Percentiles rank a stretch among this genome's conserved stretches.
These are phyloP conservation scores for Cathartes aura DNA, from an alignment of 2,113 vertebrate genomes.

Conservation along the genomic window DNA sequence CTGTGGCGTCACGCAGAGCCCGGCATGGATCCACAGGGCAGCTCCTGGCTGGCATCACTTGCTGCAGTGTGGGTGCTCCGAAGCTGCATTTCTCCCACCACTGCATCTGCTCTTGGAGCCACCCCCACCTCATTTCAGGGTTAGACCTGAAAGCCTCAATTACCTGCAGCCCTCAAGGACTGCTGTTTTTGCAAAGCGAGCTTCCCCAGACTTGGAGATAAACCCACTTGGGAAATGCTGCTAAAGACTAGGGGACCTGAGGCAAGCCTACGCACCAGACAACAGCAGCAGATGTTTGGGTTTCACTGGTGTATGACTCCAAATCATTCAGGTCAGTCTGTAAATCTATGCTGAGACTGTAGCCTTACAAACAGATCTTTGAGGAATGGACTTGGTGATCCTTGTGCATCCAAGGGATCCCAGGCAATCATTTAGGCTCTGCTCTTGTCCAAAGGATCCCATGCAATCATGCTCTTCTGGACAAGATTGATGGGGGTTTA, in stretches of 20 bases:
- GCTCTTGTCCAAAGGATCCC: not conserved
- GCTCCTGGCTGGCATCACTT: not conserved
- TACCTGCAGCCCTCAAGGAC: not conserved
- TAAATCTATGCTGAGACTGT: not conserved
- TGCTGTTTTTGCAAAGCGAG: not conserved
- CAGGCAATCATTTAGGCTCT: not conserved
- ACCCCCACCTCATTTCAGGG: not conserved
- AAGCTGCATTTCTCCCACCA: not conserved
- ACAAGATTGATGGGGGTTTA: not conserved
- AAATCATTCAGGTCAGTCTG: not conserved
- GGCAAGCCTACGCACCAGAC: too few species aligned
- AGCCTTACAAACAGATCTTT: not conserved
- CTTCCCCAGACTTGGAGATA: not conserved
- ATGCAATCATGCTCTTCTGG: not conserved
- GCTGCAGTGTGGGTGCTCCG: not conserved
- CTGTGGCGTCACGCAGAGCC: not conserved
- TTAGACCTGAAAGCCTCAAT: not conserved
- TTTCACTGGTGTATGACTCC: not conserved
- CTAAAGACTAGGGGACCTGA: not conserved
- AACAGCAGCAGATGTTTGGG: not conserved
- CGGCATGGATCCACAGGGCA: rapidly evolving
- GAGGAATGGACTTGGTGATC: not conserved
- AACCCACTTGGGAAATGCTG: not conserved
- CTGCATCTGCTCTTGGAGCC: not conserved
- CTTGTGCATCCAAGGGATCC: not conserved